Base-by-base conservation (phyloP, 2,797 vertebrate species). In the Tarsius wallacei region DNA sequence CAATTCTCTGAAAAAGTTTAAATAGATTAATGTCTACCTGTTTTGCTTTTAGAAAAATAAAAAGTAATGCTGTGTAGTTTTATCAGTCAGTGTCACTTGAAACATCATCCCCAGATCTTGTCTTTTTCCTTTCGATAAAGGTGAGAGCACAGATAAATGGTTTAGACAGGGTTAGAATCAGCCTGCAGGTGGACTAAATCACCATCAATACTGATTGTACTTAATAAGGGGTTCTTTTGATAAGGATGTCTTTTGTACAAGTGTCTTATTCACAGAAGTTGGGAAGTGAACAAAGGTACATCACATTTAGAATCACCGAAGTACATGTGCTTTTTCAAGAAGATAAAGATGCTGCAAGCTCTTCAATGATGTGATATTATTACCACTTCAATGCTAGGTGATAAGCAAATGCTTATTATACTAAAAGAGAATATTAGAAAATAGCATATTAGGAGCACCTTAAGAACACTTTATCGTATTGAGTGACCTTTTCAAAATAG, bases 401-500 rank as follows among this genome's bases (percentile, higher is more conserved):
- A 33, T 61, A n/a, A 42, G 66, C 64, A 71, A 36, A 19, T 13
- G 55, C 68, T 63, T 31, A 3, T 28, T 82, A 11, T 12, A 22
- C 53, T 59, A 90, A 51, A 68, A 80, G 33, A 57, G 9, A 68
- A 17, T 42, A 11, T 51, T 86, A 73, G 87, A 66, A 78, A 89
- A 68, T 15, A 47, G 33, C 26, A 47, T 5, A 16, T 47, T 63
- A 42, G 76, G 36, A 49, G 31, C 15, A 7, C 16, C 86, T 73
- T 73, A 13, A 53, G 26, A 24, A 63, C 49, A 42, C 70, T 42
- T 51, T 28, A n/a, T 61, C 63, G 3, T 86, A 12, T 22, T 57
- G 53, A 59, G n/a, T 59, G n/a, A 81, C 55, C 80, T 86, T 95
- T 93, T 73, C 51, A 63, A 63, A 92, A 57, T 68, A 85, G 64